Percentiles rank a stretch among this genome's conserved stretches.
Evolutionary conservation across 1,140 invertebrate species (phyloP).

Genomic region (Palaemon carinicauda): DNA sequence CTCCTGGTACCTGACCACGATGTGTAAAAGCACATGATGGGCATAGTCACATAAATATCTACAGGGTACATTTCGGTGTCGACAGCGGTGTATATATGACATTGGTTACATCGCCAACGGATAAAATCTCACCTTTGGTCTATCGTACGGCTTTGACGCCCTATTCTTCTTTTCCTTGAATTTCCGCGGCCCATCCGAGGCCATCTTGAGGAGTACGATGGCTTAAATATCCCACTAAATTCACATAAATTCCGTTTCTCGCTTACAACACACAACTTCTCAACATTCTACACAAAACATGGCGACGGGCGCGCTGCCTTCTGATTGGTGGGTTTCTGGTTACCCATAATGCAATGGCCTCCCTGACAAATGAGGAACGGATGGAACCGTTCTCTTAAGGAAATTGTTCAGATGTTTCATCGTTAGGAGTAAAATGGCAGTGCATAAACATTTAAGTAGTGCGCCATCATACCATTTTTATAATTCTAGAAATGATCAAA

Average conservation of each 20-base stretch:
- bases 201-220: conserved; percentile 25
- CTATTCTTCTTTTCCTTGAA: conserved; percentile 35
- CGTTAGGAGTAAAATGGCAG: too few species aligned
- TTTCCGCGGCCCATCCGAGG: conserved; percentile 45
- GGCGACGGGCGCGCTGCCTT: conserved; percentile 44
- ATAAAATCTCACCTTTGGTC: conserved; percentile 40
- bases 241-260: conserved; percentile 36
- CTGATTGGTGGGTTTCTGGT: conserved; percentile 21
- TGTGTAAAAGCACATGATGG: too few species aligned
- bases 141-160: conserved; percentile 34
- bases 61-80: background rate
- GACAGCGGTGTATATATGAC: background rate
- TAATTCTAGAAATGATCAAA: too few species aligned
- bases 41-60: background rate
- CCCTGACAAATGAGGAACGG: too few species aligned
- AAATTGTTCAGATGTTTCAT: too few species aligned
- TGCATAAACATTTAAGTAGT: too few species aligned
- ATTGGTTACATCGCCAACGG: background rate
- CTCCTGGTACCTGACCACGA: too few species aligned
- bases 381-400: too few species aligned
- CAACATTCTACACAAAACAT: conserved; percentile 29
- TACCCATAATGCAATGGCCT: conserved; percentile 3
- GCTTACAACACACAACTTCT: conserved; percentile 13
- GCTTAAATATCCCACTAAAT: background rate
- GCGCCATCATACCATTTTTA: too few species aligned